Evolutionary conservation across 2,113 vertebrate genomes (phyloP).

Genomic region (Nerophis ophidion): DNA sequence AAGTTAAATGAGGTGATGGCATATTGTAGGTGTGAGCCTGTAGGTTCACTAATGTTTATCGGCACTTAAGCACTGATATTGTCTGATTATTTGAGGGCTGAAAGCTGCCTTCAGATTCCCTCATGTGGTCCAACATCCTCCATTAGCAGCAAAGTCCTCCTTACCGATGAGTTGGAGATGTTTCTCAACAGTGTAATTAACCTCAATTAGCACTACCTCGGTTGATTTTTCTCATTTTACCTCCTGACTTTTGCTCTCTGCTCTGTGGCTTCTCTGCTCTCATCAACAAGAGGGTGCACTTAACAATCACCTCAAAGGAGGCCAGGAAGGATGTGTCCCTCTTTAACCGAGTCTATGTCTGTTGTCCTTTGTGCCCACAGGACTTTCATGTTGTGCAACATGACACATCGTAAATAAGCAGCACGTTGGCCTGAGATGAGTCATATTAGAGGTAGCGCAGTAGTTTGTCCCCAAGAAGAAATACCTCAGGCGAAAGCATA

Average conservation of each 20-base stretch:
- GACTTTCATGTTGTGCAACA: slow-evolving; percentile 12
- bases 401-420: slow-evolving; percentile 8
- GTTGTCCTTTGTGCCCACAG: background rate
- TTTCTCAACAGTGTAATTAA: slow-evolving; percentile 67
- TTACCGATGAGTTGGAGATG: slow-evolving; percentile 45
- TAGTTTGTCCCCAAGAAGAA: background rate
- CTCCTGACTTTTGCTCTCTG: slow-evolving; percentile 33
- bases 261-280: slow-evolving; percentile 18
- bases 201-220: slow-evolving; percentile 75
- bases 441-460: slow-evolving; percentile 18
- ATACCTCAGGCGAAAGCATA: slow-evolving; percentile 1
- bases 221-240: slow-evolving; percentile 49
- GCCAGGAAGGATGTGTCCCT: background rate
- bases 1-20: slow-evolving; percentile 13
- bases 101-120: slow-evolving; percentile 11
- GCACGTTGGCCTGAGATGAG: slow-evolving; percentile 11
- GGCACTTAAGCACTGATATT: slow-evolving; percentile 59
- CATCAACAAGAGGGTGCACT: slow-evolving; percentile 11
- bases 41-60: slow-evolving; percentile 33
- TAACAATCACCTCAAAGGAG: slow-evolving; percentile 6
- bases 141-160: slow-evolving; percentile 40
- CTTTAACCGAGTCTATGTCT: background rate
- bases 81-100: slow-evolving; percentile 67
- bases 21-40: background rate
- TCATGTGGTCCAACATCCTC: slow-evolving; percentile 61